These are phyloP conservation scores for Osmerus mordax DNA, from an alignment of 2,113 vertebrate species.

Conservation along the genomic window DNA sequence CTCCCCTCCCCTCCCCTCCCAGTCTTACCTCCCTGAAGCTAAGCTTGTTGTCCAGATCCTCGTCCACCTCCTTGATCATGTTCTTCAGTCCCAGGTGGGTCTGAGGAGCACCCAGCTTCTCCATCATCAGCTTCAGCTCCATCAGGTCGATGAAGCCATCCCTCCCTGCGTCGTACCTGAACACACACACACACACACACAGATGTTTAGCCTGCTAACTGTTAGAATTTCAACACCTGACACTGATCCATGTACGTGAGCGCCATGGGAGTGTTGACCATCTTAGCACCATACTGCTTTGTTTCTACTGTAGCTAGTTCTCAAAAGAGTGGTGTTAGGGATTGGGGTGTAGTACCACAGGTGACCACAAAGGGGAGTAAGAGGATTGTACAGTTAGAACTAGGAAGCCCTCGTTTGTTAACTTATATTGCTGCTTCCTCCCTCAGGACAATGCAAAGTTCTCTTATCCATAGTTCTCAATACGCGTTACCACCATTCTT, in stretches of 20 bases:
- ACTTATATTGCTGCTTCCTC: background rate
- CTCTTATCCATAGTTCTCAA: too few species aligned
- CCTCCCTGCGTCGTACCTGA: slow-evolving; percentile 82
- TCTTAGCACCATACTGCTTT: background rate
- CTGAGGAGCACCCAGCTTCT: slow-evolving; percentile 90
- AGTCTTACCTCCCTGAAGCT: slow-evolving; percentile 87
- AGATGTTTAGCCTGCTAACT: background rate
- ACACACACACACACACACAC: slow-evolving; percentile 9
- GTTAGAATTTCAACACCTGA: background rate
- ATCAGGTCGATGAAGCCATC: slow-evolving; percentile 93
- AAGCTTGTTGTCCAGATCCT: slow-evolving; percentile 91
- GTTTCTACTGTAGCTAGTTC: too few species aligned
- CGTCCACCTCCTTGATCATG: slow-evolving; percentile 98
- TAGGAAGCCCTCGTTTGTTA: background rate
- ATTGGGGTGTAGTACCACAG: background rate
- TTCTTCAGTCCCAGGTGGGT: slow-evolving; percentile 92
- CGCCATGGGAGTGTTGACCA: background rate
- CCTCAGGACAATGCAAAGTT: background rate
- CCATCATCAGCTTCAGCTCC: slow-evolving; percentile 98
- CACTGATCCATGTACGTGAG: background rate
- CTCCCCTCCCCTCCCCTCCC: background rate
- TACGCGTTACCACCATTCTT: too few species aligned
- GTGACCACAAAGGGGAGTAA: slow-evolving; percentile 29
- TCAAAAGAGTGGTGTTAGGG: background rate
- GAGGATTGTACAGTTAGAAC: background rate